Evolutionary conservation across 2,113 vertebrate genomes (phyloP).

Genomic region (Cynopterus brachyotis): DNA sequence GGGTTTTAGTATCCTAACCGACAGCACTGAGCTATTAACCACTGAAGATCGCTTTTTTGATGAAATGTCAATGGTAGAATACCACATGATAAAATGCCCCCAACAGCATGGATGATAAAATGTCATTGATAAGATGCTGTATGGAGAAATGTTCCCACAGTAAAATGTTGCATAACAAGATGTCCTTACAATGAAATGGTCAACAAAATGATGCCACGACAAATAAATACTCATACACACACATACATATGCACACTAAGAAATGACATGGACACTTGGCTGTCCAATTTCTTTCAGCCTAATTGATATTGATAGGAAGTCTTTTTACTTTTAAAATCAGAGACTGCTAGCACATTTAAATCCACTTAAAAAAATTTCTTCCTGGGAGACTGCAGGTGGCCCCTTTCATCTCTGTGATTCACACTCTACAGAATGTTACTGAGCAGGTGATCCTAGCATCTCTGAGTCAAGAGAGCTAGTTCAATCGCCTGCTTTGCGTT

Average conservation of each 20-base stretch:
- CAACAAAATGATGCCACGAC: constrained; percentile 33
- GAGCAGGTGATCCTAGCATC: constrained; percentile 66
- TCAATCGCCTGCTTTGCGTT: constrained; percentile 58
- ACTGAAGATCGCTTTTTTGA: neutral
- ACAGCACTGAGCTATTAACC: constrained; percentile 7
- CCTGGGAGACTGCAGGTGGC: constrained; percentile 47
- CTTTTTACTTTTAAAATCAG: neutral
- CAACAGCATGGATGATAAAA: constrained; percentile 49
- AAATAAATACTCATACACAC: constrained; percentile 19
- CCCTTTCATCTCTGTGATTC: constrained; percentile 68
- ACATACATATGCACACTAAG: neutral
- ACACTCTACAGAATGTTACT: constrained; percentile 25
- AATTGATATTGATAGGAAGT: constrained; percentile 32
- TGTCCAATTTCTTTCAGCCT: constrained; percentile 59
- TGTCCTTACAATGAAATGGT: neutral
- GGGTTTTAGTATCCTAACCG: constrained; percentile 42
- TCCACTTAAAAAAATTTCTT: neutral
- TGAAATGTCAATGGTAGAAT: constrained; percentile 22
- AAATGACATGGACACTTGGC: neutral
- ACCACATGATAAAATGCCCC: constrained; percentile 13
- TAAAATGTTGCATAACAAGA: constrained; percentile 48
- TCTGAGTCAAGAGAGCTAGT: constrained; percentile 68
- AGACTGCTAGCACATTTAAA: constrained; percentile 58
- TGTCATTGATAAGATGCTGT: constrained; percentile 55
- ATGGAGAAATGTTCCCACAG: constrained; percentile 13